These are phyloP conservation scores for Leptinotarsa rubiginosa DNA, from an alignment of 2,888 invertebrate species.

Conservation along the genomic window DNA sequence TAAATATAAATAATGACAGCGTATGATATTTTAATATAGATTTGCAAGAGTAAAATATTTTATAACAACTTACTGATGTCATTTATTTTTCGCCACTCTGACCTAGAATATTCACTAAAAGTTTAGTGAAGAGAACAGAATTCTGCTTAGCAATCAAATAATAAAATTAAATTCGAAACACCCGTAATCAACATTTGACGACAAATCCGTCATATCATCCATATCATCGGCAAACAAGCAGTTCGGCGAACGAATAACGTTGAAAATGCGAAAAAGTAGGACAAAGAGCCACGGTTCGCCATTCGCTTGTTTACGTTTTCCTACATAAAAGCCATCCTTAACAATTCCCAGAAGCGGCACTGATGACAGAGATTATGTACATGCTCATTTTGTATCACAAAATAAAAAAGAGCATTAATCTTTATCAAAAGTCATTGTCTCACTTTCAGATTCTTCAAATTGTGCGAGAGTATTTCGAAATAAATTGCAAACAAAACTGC, in stretches of 20 bases:
- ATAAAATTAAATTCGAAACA: background rate
- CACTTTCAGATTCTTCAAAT: background rate
- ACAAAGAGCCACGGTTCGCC: background rate
- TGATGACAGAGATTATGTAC: background rate
- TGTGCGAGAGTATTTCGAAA: no score
- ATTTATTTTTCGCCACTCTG: no score
- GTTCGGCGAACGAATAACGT: background rate
- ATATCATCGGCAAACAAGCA: background rate
- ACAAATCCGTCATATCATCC: slow-evolving; percentile 1
- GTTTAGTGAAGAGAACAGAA: no score
- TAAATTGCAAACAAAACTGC: no score
- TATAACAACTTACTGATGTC: no score
- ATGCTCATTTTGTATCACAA: background rate
- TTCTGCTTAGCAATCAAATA: background rate
- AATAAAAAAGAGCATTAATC: background rate
- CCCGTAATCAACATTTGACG: background rate
- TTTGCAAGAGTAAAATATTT: no score
- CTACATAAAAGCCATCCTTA: slow-evolving; percentile 4
- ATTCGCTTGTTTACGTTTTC: slow-evolving; percentile 6
- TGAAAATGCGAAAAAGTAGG: background rate
- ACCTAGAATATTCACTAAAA: no score
- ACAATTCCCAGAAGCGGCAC: background rate
- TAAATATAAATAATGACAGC: no score
- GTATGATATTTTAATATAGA: no score
- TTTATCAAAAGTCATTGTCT: background rate